These are phyloP conservation scores for Drosophila virilis DNA, from an alignment of 1,140 invertebrate genomes.

Conservation along the genomic window DNA sequence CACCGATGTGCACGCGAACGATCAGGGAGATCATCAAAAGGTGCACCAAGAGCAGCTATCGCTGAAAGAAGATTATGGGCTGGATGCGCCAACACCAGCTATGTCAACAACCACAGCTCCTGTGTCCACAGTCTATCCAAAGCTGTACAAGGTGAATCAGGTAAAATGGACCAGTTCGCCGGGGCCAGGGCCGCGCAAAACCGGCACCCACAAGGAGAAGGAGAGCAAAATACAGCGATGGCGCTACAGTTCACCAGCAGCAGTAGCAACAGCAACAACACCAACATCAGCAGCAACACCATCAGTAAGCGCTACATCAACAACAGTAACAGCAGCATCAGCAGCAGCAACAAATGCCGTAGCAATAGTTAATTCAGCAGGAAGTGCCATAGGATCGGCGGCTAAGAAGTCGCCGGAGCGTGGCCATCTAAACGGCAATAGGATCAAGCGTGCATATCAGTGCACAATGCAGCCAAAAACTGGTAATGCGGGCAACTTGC, in stretches of 20 bases:
- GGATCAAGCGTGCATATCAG: background rate
- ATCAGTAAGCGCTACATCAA: background rate
- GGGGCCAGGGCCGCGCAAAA: background rate
- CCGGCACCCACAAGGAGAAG: slow-evolving; percentile 17
- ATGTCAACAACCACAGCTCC: background rate
- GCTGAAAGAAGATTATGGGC: background rate
- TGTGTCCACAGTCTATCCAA: slow-evolving; percentile 1
- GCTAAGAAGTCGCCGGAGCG: slow-evolving; percentile 1
- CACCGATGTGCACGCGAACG: background rate
- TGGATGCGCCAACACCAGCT: background rate
- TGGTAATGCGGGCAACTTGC: background rate
- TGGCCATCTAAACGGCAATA: background rate
- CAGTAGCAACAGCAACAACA: background rate
- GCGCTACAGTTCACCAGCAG: slow-evolving; percentile 1
- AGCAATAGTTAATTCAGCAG: background rate
- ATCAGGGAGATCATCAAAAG: background rate
- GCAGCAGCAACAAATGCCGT: background rate
- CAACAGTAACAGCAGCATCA: background rate
- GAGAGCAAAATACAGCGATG: slow-evolving; percentile 22
- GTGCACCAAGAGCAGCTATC: background rate
- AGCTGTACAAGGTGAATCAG: slow-evolving; percentile 20
- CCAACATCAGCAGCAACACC: no score
- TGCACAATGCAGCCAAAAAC: background rate
- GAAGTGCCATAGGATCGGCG: background rate
- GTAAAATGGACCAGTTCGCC: slow-evolving; percentile 4